Evolutionary conservation across 1,140 invertebrate genomes (phyloP), one percentile per base, ranked within the genome.

Genomic region (Trissolcus basalis): DNA sequence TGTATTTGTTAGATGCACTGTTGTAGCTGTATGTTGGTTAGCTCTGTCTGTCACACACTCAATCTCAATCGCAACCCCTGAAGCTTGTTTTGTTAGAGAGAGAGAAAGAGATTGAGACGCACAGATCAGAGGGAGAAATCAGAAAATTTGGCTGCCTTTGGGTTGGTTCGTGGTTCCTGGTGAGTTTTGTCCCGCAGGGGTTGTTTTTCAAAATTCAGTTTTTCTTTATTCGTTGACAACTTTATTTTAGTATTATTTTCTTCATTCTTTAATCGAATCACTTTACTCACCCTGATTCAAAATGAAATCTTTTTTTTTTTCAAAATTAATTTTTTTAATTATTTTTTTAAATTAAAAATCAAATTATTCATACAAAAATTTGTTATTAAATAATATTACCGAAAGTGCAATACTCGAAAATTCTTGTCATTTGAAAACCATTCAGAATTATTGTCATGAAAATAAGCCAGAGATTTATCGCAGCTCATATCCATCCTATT

Each of bases 1-100:
- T 88, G 84, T 87, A 88, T 88, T 88, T 88, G 83, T 87, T 88
- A 88, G 86, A 88, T 88, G 86, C 86, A 88, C 87, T 88, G n/a
- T n/a, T n/a, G 87, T 88, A 88, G 86, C 87, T 88, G 87, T 88
- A 85, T 88, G 83, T 87, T 87, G 86, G 83, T 87, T 88, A 87
- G 82, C 84, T 88, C 86, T 86, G 80, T 87, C 86, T 87, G 84
- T 87, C 85, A 86, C 83, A 84, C 82, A 84, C 85, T 87, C 86
- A 82, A 82, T 86, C 86, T 88, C 87, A 79, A 82, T 83, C 82
- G 80, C 81, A 86, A 84, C 80, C 79, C 85, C 81, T 82, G 84
- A 85, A 82, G 87, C 85, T 87, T 87, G 84, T 88, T 88, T 86
- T 86, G 79, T 88, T 87, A 74, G 61, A 74, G 56, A 48, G 58